Conservation (phyloP, 1,140 invertebrate species). For the Drosophila lacertosa region DNA sequence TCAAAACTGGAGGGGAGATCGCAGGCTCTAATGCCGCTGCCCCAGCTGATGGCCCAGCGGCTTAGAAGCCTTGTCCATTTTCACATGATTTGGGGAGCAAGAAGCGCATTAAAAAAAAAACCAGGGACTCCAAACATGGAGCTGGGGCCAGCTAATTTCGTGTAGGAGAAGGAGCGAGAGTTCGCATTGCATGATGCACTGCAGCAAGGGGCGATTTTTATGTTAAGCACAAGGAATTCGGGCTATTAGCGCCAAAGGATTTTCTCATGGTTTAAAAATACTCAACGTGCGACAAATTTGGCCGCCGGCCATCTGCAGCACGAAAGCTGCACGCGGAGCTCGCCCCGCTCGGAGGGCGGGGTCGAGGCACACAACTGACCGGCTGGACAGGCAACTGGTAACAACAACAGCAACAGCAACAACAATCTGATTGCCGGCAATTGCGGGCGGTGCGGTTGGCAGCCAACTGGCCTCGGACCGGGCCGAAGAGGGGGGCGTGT, state of each 20-base stretch:
- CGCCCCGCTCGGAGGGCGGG: slow-evolving; percentile 37
- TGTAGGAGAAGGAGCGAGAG: slow-evolving; percentile 14
- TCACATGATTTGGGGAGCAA: slow-evolving; percentile 72
- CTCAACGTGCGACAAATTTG: slow-evolving; percentile 83
- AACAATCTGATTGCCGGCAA: slow-evolving; percentile 71
- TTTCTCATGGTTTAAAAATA: slow-evolving; percentile 84
- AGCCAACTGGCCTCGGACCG: slow-evolving; percentile 46
- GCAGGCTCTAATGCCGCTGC: neutral
- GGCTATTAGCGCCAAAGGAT: slow-evolving; percentile 84
- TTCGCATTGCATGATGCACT: slow-evolving; percentile 70
- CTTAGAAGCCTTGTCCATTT: slow-evolving; percentile 65
- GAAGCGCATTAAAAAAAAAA: slow-evolving; percentile 54
- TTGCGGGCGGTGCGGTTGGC: slow-evolving; percentile 61
- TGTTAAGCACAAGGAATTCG: slow-evolving; percentile 82
- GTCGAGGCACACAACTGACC: slow-evolving; percentile 21
- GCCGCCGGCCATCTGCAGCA: slow-evolving; percentile 78
- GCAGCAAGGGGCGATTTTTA: slow-evolving; percentile 79
- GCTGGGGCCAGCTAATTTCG: slow-evolving; percentile 54
- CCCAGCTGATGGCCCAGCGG: slow-evolving; percentile 15
- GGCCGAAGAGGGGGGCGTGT: slow-evolving; percentile 12
- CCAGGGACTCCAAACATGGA: slow-evolving; percentile 21
- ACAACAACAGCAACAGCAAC: slow-evolving; percentile 32
- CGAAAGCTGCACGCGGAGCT: slow-evolving; percentile 77
- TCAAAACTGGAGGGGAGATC: slow-evolving; percentile 29
- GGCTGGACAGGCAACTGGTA: slow-evolving; percentile 53